These are phyloP conservation scores for Phoxinus phoxinus DNA, from an alignment of 2,113 vertebrate species.

Conservation along the genomic window DNA sequence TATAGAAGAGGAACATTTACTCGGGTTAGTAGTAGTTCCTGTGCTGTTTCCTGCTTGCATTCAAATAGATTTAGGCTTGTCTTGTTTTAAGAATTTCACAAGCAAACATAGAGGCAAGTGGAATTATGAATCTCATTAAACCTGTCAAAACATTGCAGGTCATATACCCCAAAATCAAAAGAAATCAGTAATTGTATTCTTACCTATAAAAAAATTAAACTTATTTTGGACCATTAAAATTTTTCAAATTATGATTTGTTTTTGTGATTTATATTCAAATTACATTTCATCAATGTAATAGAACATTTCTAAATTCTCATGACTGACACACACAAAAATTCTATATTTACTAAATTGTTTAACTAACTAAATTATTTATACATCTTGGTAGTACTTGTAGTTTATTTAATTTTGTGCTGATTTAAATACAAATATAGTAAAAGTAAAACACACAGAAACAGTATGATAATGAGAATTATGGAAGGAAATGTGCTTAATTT, in stretches of 20 bases:
- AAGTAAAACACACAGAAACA: not conserved
- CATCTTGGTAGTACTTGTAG: not conserved
- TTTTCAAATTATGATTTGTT: no score
- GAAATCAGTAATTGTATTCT: not conserved
- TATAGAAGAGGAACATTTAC: constrained; percentile 11
- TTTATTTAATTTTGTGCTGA: not conserved
- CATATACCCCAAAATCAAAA: not conserved
- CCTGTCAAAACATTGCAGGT: not conserved
- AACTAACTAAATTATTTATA: not conserved
- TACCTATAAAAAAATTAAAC: not conserved
- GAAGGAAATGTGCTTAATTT: not conserved
- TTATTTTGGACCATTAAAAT: not conserved
- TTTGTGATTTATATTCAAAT: no score
- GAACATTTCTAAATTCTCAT: not conserved
- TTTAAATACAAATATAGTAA: not conserved
- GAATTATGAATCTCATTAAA: not conserved
- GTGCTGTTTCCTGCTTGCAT: constrained; percentile 5
- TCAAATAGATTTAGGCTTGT: not conserved
- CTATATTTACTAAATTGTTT: not conserved
- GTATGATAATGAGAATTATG: not conserved
- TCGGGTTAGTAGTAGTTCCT: not conserved
- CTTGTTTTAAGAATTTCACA: not conserved
- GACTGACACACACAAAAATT: not conserved
- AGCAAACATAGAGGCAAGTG: not conserved
- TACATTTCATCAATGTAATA: not conserved